phyloP scores from a whole-genome alignment of 2,888 invertebrate genomes.

The Tridacna crocea region DNA sequence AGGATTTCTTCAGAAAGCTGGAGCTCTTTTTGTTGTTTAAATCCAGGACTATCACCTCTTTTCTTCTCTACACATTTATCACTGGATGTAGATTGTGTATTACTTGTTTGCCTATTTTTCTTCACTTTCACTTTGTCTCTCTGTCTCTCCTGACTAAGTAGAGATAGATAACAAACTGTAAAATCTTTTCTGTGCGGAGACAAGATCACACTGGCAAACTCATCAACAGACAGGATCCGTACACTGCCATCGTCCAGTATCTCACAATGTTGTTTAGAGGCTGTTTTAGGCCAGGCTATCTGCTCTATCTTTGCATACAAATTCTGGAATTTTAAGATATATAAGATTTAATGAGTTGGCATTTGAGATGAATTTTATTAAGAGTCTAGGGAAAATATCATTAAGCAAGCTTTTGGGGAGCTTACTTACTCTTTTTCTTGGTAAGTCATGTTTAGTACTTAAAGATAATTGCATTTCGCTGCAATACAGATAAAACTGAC shows the following conservation, averaged over 20 bases:
- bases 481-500: no score
- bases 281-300: slow-evolving; percentile 74
- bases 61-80: background rate
- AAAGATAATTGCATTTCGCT: no score
- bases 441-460: no score
- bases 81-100: background rate
- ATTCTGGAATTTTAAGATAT: slow-evolving; percentile 64
- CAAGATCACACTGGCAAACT: slow-evolving; percentile 77
- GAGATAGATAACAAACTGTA: slow-evolving; percentile 78
- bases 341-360: no score
- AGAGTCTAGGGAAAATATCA: no score
- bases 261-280: slow-evolving; percentile 64
- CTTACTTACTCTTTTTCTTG: no score
- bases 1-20: background rate
- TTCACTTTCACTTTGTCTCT: slow-evolving; percentile 40
- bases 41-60: background rate
- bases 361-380: no score
- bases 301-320: slow-evolving; percentile 75
- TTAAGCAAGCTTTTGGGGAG: no score
- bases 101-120: slow-evolving; percentile 4
- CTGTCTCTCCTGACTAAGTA: slow-evolving; percentile 68
- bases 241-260: slow-evolving; percentile 75
- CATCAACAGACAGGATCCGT: slow-evolving; percentile 74
- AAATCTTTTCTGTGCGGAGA: slow-evolving; percentile 79
- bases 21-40: background rate